Conservation (phyloP, 37 sponge, comb jelly and placozoan genomes). For the Halisarca cf. caerulea region DNA sequence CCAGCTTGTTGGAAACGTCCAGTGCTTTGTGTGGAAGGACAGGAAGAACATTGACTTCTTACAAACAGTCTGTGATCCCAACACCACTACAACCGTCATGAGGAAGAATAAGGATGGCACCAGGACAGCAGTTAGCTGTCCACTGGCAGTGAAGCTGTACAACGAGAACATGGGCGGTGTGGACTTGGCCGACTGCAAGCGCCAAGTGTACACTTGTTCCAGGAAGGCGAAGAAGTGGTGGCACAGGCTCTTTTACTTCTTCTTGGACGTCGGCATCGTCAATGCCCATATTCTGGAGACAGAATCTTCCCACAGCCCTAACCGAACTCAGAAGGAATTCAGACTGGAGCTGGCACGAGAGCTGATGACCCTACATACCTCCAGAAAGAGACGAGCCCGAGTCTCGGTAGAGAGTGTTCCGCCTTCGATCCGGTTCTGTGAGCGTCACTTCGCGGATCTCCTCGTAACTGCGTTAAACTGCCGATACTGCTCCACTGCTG, state of each 20-base stretch:
- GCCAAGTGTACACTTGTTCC: background rate
- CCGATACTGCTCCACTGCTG: too few species aligned
- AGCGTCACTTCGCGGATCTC: background rate
- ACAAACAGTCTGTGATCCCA: background rate
- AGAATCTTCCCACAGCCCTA: background rate
- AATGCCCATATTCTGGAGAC: background rate
- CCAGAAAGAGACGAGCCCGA: background rate
- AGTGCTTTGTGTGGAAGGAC: background rate
- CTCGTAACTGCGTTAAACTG: too few species aligned
- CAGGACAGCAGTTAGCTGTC: background rate
- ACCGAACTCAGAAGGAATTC: background rate
- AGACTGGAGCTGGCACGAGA: background rate
- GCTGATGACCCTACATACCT: background rate
- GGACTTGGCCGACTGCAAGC: constrained; percentile 10
- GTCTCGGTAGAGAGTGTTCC: background rate
- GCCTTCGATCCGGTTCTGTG: background rate
- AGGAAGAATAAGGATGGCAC: background rate
- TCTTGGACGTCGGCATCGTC: background rate
- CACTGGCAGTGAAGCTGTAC: background rate
- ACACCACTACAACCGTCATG: background rate
- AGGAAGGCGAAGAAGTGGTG: constrained; percentile 17
- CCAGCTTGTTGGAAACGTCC: too few species aligned
- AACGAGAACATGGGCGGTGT: constrained; percentile 50
- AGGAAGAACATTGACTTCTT: background rate
- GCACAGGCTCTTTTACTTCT: background rate